A percentile compares a stretch with the other conserved stretches of the same genome.
Evolutionary conservation across 2,113 vertebrate genomes (phyloP).

Genomic region (Lampris megalopsis): DNA sequence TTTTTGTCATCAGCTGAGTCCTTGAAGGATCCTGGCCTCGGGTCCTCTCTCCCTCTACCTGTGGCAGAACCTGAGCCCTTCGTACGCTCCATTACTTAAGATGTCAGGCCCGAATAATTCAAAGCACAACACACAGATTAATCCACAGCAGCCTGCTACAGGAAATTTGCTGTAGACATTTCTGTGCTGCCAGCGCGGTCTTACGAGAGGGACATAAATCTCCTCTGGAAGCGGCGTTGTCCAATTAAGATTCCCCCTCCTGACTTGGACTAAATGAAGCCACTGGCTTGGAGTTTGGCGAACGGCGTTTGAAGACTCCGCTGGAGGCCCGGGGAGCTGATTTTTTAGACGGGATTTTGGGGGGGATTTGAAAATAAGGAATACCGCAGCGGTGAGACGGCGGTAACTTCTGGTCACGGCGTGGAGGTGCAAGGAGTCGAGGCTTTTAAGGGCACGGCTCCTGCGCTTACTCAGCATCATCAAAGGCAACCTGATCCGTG

Average conservation of each 20-base stretch:
- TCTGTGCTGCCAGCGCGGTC: conserved; percentile 56
- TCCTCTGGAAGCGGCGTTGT: conserved; percentile 43
- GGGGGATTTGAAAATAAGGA: neutral
- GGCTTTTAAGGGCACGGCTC: too few relatives aligned
- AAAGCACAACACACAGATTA: conserved; percentile 67
- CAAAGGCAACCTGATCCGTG: conserved; percentile 22
- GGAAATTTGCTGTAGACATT: conserved; percentile 63
- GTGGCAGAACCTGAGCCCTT: conserved; percentile 59
- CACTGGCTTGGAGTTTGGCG: conserved; percentile 27
- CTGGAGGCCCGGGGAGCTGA: neutral
- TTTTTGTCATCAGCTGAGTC: conserved; percentile 74
- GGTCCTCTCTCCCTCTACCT: conserved; percentile 60
- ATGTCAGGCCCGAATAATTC: conserved; percentile 64
- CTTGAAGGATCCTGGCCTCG: conserved; percentile 62
- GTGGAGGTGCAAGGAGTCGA: too few relatives aligned
- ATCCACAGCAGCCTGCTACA: conserved; percentile 62
- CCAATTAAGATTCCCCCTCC: conserved; percentile 57
- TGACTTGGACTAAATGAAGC: conserved; percentile 58
- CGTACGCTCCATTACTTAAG: conserved; percentile 68
- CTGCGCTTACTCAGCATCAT: neutral
- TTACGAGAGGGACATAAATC: conserved; percentile 14
- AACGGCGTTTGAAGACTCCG: conserved; percentile 24
- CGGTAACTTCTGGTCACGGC: too few relatives aligned
- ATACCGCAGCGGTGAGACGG: too few relatives aligned
- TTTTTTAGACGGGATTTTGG: too few relatives aligned